Percentiles rank a stretch among this genome's conserved stretches.
Evolutionary conservation across 2,888 invertebrate species (phyloP).

Genomic region (Trichopoda pennipes): DNA sequence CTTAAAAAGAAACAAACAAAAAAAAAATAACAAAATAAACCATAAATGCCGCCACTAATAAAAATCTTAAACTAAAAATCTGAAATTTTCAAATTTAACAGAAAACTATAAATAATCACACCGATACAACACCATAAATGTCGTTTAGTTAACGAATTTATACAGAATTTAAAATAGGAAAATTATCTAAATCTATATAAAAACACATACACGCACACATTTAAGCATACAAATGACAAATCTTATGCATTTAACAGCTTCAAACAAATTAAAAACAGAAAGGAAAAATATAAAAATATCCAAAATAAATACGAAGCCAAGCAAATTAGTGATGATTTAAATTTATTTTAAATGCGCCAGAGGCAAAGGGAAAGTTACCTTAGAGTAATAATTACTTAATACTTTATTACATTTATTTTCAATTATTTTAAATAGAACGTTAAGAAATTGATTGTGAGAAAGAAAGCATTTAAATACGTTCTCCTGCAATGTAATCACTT

Average conservation of each 20-base stretch:
- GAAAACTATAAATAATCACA: slow-evolving; percentile 20
- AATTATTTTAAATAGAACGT: too few species aligned
- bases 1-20: slow-evolving; percentile 13
- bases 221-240: slow-evolving; percentile 55
- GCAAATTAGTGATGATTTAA: slow-evolving; percentile 61
- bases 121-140: not conserved
- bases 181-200: slow-evolving; percentile 58
- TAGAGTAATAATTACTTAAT: not conserved
- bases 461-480: too few species aligned
- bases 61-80: slow-evolving; percentile 45
- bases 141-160: slow-evolving; percentile 9
- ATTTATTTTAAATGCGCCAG: slow-evolving; percentile 26
- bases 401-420: too few species aligned
- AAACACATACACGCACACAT: slow-evolving; percentile 19
- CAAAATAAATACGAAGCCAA: slow-evolving; percentile 41
- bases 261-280: slow-evolving; percentile 45
- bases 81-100: slow-evolving; percentile 24
- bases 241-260: slow-evolving; percentile 51
- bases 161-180: slow-evolving; percentile 43
- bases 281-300: slow-evolving; percentile 37
- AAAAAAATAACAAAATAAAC: slow-evolving; percentile 36
- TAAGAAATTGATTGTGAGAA: too few species aligned
- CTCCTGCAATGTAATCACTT: too few species aligned
- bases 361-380: slow-evolving; percentile 22
- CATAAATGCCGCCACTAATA: slow-evolving; percentile 64